phyloP scores from a whole-genome alignment of 2,797 vertebrate species.

The Buceros bicornis region DNA sequence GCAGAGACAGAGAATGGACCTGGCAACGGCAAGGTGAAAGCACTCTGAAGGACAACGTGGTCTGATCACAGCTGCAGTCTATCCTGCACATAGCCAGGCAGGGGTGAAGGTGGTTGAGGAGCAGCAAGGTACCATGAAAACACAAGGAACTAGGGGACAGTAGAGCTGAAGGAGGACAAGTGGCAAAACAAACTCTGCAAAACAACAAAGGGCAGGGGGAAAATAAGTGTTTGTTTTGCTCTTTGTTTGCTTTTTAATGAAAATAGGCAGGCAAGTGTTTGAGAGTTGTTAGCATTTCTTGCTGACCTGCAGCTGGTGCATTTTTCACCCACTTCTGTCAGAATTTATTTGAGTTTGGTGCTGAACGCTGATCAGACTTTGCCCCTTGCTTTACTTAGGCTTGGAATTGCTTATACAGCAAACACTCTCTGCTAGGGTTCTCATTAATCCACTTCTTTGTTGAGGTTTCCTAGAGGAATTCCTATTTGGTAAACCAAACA shows the following conservation, averaged over 20 bases:
- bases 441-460: slow-evolving; percentile 70
- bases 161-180: neutral
- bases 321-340: slow-evolving; percentile 69
- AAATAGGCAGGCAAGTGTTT: slow-evolving; percentile 32
- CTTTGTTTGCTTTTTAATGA: slow-evolving; percentile 55
- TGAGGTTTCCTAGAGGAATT: slow-evolving; percentile 65
- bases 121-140: neutral
- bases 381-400: slow-evolving; percentile 60
- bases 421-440: slow-evolving; percentile 59
- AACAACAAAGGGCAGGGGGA: slow-evolving; percentile 13
- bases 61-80: no score
- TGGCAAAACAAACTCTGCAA: slow-evolving; percentile 24
- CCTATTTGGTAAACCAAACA: slow-evolving; percentile 70
- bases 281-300: slow-evolving; percentile 39
- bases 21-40: neutral
- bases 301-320: slow-evolving; percentile 51
- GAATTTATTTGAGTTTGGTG: slow-evolving; percentile 69
- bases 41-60: neutral
- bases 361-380: slow-evolving; percentile 65
- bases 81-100: neutral
- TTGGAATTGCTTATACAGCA: slow-evolving; percentile 64
- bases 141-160: neutral
- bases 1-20: neutral
- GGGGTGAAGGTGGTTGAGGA: neutral
- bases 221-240: slow-evolving; percentile 47